Conservation (phyloP, 2,797 vertebrate species). For the Nothura maculosa region DNA sequence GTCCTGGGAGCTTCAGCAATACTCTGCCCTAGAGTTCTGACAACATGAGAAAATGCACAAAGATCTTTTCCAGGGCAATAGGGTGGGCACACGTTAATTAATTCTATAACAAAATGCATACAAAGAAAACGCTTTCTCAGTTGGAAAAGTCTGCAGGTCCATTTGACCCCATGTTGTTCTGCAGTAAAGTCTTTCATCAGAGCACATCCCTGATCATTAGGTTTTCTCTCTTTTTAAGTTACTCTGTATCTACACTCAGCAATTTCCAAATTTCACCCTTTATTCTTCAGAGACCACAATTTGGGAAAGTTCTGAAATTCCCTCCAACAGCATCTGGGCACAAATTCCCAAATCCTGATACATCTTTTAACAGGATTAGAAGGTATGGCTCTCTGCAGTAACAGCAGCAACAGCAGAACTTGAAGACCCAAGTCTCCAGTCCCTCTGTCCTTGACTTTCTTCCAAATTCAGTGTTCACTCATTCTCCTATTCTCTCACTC, state of each 20-base stretch:
- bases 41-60: constrained; percentile 60
- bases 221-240: background rate
- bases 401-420: background rate
- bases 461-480: background rate
- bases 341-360: background rate
- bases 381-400: background rate
- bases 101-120: constrained; percentile 51
- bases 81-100: background rate
- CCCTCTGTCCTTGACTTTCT: background rate
- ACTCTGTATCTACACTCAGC: background rate
- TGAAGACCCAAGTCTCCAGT: background rate
- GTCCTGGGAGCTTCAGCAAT: constrained; percentile 34
- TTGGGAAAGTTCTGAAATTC: background rate
- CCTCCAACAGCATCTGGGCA: background rate
- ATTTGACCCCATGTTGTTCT: background rate
- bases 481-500: background rate
- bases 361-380: background rate
- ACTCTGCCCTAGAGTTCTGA: constrained; percentile 39
- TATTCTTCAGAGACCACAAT: background rate
- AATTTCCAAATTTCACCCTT: background rate
- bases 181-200: background rate
- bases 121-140: background rate
- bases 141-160: fast-evolving
- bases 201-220: background rate
- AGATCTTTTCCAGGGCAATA: constrained; percentile 4